Evolutionary conservation across 2,888 invertebrate species (phyloP).

Genomic region (Abrostola triplasia): DNA sequence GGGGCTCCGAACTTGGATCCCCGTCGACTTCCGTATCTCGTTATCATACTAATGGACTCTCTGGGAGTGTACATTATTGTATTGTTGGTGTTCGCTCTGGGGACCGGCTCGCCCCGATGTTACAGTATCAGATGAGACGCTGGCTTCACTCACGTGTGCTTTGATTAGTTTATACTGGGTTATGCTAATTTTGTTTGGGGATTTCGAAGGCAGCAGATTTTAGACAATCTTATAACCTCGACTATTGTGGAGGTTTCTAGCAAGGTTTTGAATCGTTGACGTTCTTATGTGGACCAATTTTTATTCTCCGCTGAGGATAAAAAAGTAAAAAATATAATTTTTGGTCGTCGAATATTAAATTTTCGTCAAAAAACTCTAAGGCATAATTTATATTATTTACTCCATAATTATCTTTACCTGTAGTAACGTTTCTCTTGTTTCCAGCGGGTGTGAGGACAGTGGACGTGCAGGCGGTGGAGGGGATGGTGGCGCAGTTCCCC

Average conservation of each 20-base stretch:
- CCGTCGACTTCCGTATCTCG: slow-evolving; percentile 61
- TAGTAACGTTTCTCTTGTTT: slow-evolving; percentile 13
- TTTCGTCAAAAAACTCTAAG: no score
- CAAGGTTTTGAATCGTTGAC: no score
- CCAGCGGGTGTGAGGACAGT: slow-evolving; percentile 91
- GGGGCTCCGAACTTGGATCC: slow-evolving; percentile 54
- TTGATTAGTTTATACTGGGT: slow-evolving; percentile 22
- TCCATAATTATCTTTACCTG: no score
- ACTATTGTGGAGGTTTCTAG: no score
- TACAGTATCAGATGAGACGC: slow-evolving; percentile 23
- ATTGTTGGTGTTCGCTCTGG: slow-evolving; percentile 58
- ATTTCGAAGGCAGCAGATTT: background rate
- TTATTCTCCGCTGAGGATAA: no score
- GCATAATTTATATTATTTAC: no score
- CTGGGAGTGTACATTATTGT: slow-evolving; percentile 65
- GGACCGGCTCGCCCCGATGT: slow-evolving; percentile 49
- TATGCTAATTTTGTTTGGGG: background rate
- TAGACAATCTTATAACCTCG: no score
- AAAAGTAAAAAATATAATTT: no score
- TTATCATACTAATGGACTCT: slow-evolving; percentile 78
- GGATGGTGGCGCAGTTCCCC: slow-evolving; percentile 95
- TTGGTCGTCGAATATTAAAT: no score
- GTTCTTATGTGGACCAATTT: no score
- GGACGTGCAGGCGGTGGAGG: slow-evolving; percentile 96
- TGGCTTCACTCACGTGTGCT: slow-evolving; percentile 6